Evolutionary conservation across 2,113 vertebrate species (phyloP).

Genomic region (Bujurquina vittata): DNA sequence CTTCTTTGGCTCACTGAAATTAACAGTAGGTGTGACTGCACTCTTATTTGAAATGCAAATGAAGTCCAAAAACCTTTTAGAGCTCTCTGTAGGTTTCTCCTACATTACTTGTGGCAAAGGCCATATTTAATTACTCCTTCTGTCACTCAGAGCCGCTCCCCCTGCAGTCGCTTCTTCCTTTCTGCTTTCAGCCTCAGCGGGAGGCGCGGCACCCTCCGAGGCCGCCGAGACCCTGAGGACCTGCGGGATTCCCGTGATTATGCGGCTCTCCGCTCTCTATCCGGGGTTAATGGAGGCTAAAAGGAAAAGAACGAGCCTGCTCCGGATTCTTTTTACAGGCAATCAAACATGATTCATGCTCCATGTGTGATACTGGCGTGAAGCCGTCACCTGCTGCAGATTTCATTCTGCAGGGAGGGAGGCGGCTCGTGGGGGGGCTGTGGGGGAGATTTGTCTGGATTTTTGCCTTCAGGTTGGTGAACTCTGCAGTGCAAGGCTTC

Average conservation of each 20-base stretch:
- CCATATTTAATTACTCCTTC: constrained; percentile 58
- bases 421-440: background rate
- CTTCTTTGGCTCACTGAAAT: background rate
- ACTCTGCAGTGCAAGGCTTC: background rate
- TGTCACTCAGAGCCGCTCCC: constrained; percentile 47
- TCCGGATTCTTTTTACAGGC: constrained; percentile 17
- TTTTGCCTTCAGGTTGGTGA: background rate
- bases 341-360: constrained; percentile 33
- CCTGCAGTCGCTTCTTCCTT: background rate
- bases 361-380: background rate
- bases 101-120: constrained; percentile 39
- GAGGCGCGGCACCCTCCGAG: constrained; percentile 14
- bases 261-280: constrained; percentile 12
- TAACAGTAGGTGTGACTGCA: constrained; percentile 1
- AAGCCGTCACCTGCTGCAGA: background rate
- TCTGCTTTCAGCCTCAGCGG: constrained; percentile 22
- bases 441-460: background rate
- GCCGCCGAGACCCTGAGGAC: constrained; percentile 15
- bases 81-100: constrained; percentile 28
- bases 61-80: background rate
- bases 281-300: constrained; percentile 50
- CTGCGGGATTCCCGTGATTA: constrained; percentile 44
- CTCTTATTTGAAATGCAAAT: constrained; percentile 37
- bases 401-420: background rate
- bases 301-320: constrained; percentile 14